Conservation (phyloP, 2,888 invertebrate species). For the Blastobasis lacticolella region DNA sequence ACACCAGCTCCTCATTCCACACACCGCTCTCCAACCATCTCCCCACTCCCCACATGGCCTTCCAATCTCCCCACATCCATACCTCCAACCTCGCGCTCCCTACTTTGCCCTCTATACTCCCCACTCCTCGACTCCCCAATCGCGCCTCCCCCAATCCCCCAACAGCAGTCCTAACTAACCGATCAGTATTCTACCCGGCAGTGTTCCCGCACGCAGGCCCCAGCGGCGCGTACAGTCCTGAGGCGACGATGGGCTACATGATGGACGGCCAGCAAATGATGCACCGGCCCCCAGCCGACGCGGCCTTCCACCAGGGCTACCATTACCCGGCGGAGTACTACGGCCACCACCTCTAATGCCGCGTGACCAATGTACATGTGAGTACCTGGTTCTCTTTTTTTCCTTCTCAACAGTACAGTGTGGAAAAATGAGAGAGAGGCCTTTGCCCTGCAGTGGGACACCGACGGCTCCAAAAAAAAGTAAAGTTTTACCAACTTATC, state of each 20-base stretch:
- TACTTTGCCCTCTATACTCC: background rate
- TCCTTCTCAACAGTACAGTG: background rate
- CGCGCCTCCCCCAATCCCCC: background rate
- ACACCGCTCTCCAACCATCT: too few relatives aligned
- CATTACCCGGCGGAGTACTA: constrained; percentile 95
- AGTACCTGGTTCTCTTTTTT: constrained; percentile 27
- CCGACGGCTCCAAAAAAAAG: too few relatives aligned
- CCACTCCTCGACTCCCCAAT: background rate
- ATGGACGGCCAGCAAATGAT: constrained; percentile 99
- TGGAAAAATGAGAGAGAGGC: background rate
- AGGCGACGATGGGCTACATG: constrained; percentile 97
- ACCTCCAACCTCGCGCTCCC: background rate
- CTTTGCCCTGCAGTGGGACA: too few relatives aligned
- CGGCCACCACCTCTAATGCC: constrained; percentile 91
- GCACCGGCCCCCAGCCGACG: constrained; percentile 95
- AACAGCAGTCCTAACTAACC: constrained; percentile 47
- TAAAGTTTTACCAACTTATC: too few relatives aligned
- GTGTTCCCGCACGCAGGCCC: constrained; percentile 96
- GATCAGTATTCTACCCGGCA: constrained; percentile 73
- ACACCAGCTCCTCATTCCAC: too few relatives aligned
- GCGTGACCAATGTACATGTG: constrained; percentile 57
- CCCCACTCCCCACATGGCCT: too few relatives aligned
- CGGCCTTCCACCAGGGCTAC: constrained; percentile 95
- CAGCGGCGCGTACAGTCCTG: constrained; percentile 96
- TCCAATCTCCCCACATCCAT: background rate